A percentile compares a stretch with the other conserved stretches of the same genome.
Evolutionary conservation across 2,797 vertebrate species (phyloP).

Genomic region (Anolis apletophallus): DNA sequence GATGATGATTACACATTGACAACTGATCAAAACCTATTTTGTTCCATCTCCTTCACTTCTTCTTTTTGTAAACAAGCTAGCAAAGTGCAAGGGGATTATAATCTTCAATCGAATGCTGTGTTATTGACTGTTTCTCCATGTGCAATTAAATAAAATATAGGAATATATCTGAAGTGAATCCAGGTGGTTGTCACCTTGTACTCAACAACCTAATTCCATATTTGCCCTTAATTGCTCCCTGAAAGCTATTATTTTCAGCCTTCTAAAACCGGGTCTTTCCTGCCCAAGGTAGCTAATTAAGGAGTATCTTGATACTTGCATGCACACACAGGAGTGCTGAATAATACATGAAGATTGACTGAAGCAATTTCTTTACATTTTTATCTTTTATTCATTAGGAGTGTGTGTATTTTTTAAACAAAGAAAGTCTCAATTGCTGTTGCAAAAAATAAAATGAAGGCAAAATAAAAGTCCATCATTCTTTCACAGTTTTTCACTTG

Average conservation of each 20-base stretch:
- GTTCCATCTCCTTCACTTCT: background rate
- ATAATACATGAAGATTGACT: constrained; percentile 77
- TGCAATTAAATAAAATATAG: constrained; percentile 49
- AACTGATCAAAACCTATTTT: constrained; percentile 7
- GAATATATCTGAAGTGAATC: constrained; percentile 44
- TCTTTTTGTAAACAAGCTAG: background rate
- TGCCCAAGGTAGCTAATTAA: constrained; percentile 73
- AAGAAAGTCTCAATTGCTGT: constrained; percentile 36
- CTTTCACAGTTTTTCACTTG: background rate
- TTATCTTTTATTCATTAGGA: constrained; percentile 72
- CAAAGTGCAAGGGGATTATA: constrained; percentile 34
- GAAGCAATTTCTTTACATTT: constrained; percentile 72
- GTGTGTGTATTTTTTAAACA: background rate
- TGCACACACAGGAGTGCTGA: constrained; percentile 50
- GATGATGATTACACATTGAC: background rate
- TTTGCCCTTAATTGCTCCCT: constrained; percentile 67
- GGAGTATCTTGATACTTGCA: constrained; percentile 50
- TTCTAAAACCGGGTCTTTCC: constrained; percentile 61
- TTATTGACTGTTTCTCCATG: constrained; percentile 51
- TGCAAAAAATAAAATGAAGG: constrained; percentile 41
- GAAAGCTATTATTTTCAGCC: constrained; percentile 63
- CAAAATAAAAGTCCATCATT: constrained; percentile 48
- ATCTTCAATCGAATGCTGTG: constrained; percentile 6
- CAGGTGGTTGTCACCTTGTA: constrained; percentile 42
- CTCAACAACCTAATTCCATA: constrained; percentile 40